Evolutionary conservation across 2,888 invertebrate species (phyloP).

Genomic region (Galerucella nymphaeae): DNA sequence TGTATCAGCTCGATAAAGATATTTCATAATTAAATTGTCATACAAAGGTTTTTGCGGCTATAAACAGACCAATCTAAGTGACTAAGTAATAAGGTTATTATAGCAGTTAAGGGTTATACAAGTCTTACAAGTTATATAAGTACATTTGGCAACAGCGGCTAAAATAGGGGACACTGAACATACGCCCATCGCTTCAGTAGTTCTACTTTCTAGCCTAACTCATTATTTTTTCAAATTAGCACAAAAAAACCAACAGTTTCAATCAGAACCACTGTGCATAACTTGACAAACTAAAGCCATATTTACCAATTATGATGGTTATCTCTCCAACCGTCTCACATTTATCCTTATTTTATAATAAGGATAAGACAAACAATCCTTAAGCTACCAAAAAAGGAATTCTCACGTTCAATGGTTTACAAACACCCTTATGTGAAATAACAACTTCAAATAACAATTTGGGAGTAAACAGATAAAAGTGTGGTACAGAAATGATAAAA

Average conservation of each 20-base stretch:
- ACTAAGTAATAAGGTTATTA: too few relatives aligned
- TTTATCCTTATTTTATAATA: slow-evolving; percentile 5
- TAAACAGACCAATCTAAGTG: too few relatives aligned
- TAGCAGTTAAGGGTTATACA: too few relatives aligned
- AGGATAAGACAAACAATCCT: slow-evolving; percentile 1
- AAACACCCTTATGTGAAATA: slow-evolving; percentile 9
- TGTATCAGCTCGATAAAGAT: too few relatives aligned
- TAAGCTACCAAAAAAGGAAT: slow-evolving; percentile 11
- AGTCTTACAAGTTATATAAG: too few relatives aligned
- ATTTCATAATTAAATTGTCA: too few relatives aligned
- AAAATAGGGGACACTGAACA: too few relatives aligned
- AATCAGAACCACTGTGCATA: neutral
- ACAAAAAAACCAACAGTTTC: neutral
- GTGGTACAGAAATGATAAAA: neutral
- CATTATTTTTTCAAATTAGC: too few relatives aligned
- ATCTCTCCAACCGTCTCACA: neutral
- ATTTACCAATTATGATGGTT: neutral
- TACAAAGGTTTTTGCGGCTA: too few relatives aligned
- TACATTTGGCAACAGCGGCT: too few relatives aligned
- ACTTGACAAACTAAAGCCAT: neutral
- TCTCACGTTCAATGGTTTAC: slow-evolving; percentile 14
- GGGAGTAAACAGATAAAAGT: slow-evolving; percentile 8
- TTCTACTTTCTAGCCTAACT: too few relatives aligned
- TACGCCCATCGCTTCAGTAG: too few relatives aligned
- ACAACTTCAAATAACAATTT: slow-evolving; percentile 12